Conservation (phyloP, 2,888 invertebrate species). For the Malacosoma neustria region DNA sequence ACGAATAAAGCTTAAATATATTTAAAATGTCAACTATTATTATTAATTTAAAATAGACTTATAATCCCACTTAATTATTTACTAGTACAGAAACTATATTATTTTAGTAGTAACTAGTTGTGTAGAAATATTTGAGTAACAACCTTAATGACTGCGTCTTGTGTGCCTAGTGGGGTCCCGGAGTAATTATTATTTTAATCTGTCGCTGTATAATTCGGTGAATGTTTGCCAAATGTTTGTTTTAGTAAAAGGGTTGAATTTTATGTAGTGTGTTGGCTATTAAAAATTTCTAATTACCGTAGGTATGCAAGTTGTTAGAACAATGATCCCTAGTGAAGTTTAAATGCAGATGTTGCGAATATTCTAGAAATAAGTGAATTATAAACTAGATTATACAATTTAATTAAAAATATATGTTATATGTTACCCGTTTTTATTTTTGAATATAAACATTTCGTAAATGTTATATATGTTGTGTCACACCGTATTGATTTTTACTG, state of each 20-base stretch:
- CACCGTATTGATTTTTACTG: too few relatives aligned
- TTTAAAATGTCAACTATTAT: too few relatives aligned
- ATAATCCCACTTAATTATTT: too few relatives aligned
- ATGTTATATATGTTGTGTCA: not conserved
- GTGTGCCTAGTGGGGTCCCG: conserved; percentile 12
- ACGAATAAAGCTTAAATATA: too few relatives aligned
- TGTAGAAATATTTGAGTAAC: conserved; percentile 36
- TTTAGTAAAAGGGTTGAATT: conserved; percentile 9
- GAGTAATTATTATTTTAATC: conserved; percentile 38
- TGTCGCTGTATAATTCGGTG: conserved; percentile 10
- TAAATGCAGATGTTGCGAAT: not conserved
- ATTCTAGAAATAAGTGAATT: not conserved
- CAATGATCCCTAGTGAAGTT: not conserved
- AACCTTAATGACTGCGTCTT: conserved; percentile 19
- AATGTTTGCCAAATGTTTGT: conserved; percentile 13
- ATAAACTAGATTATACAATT: too few relatives aligned
- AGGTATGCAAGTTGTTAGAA: not conserved
- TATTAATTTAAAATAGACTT: too few relatives aligned
- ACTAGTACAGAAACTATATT: too few relatives aligned
- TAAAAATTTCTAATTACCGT: not conserved
- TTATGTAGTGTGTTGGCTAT: not conserved
- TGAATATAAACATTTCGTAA: not conserved
- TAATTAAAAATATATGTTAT: not conserved
- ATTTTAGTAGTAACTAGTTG: conserved; percentile 8
- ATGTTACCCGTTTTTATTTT: not conserved